phyloP scores from a whole-genome alignment of 2,113 vertebrate species.

The Uria lomvia region DNA sequence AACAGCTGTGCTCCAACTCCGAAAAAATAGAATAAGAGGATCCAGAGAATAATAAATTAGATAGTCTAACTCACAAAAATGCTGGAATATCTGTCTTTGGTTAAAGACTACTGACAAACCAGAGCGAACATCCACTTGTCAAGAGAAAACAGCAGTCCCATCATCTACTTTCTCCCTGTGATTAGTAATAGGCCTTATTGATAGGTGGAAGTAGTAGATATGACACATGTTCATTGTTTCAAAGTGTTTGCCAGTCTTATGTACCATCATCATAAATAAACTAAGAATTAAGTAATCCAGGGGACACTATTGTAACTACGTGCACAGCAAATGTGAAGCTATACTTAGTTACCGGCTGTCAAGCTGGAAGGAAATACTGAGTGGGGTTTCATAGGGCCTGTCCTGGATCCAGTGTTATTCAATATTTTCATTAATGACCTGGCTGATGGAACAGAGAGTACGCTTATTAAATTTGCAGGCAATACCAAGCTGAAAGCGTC shows the following conservation, averaged over 20 bases:
- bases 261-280: background rate
- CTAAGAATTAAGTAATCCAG: background rate
- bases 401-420: conserved; percentile 30
- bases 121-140: background rate
- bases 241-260: background rate
- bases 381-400: background rate
- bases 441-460: conserved; percentile 54
- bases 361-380: background rate
- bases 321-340: background rate
- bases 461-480: conserved; percentile 51
- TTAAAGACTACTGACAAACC: background rate
- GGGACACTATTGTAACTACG: background rate
- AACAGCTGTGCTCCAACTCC: background rate
- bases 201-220: background rate
- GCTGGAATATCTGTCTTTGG: background rate
- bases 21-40: background rate
- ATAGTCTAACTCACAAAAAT: background rate
- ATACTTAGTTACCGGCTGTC: background rate
- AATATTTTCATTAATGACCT: conserved; percentile 56
- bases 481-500: conserved; percentile 40
- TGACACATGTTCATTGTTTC: background rate
- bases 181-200: background rate
- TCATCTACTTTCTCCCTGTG: background rate
- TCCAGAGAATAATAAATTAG: background rate
- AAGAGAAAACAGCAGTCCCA: background rate